Evolutionary conservation across 2,113 vertebrate genomes (phyloP), one percentile per base, ranked within the genome.

Genomic region (Callospermophilus lateralis): DNA sequence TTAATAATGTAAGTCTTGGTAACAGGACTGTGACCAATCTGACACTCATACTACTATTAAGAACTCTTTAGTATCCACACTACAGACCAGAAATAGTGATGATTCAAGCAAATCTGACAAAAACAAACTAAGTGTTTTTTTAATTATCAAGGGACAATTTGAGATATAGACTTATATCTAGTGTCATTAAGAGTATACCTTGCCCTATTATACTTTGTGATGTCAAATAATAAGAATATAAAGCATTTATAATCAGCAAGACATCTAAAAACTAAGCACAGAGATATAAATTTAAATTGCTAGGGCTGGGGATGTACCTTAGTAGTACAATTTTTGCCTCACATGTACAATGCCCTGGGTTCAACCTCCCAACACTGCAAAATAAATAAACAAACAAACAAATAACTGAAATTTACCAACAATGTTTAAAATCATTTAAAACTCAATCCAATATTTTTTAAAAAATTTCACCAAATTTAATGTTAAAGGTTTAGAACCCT

Each of bases 231-330:
- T 85, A 65, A 91, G 17, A 95, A 79, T 45, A 84, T 81, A 1
- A 91, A 97, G 34, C 10, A 39, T 94, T 83, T 91, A 94, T 3
- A 93, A 83, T 91, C 51, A 93, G 51, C 8, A 90, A 85, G 51
- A 45, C 37, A 95, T 93, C 93, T 95, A n/a, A 85, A 97, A 96
- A 73, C 12, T 79, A 92, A 95, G 24, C 67, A 90, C 63, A 88
- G 2, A 90, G 39, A 89, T 63, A 97, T 22, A 90, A 79, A 95
- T 55, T 78, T 93, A 83, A 94, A 90, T 85, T 95, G 61, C 65
- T n/a, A 70, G 34, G 16, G 67, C 17, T 70, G 34, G 16, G 67
- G 16, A 32, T 84, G 39, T 12, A 42, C 26, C 81, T 65, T 39
- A 84, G 4, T 65, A 20, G 39, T 84, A 84, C 37, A 26, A 4